A percentile compares a stretch with the other conserved stretches of the same genome.
Evolutionary conservation across 2,888 invertebrate genomes (phyloP).

Genomic region (Pammene aurita): DNA sequence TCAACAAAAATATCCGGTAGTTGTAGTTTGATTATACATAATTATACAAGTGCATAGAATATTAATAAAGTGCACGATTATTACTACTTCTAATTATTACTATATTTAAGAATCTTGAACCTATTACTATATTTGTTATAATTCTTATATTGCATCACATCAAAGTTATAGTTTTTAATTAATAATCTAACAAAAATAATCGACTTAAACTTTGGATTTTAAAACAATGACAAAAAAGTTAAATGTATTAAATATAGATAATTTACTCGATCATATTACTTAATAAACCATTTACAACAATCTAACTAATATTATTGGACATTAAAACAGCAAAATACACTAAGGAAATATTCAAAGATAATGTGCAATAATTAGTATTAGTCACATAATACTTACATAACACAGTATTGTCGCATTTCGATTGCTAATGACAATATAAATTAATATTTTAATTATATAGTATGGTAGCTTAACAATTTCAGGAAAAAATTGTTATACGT

Average conservation of each 20-base stretch:
- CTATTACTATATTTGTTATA: neutral
- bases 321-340: too few species aligned
- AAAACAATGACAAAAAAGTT: too few species aligned
- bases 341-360: too few species aligned
- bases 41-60: neutral
- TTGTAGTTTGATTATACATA: neutral
- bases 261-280: neutral
- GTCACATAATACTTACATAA: slow-evolving; percentile 25
- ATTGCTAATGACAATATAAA: slow-evolving; percentile 4
- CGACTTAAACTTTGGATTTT: too few species aligned
- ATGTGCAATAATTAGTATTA: neutral
- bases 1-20: neutral
- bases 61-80: neutral
- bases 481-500: too few species aligned
- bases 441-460: neutral
- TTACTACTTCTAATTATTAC: neutral
- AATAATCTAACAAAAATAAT: neutral
- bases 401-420: slow-evolving; percentile 13
- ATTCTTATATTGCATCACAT: slow-evolving; percentile 7
- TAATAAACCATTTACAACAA: slow-evolving; percentile 17
- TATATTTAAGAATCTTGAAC: too few species aligned
- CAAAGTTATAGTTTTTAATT: slow-evolving; percentile 3
- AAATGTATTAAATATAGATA: too few species aligned
- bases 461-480: too few species aligned
- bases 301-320: too few species aligned